These are phyloP conservation scores for Eubucco bourcierii DNA, from an alignment of 2,113 vertebrate species.

Conservation along the genomic window DNA sequence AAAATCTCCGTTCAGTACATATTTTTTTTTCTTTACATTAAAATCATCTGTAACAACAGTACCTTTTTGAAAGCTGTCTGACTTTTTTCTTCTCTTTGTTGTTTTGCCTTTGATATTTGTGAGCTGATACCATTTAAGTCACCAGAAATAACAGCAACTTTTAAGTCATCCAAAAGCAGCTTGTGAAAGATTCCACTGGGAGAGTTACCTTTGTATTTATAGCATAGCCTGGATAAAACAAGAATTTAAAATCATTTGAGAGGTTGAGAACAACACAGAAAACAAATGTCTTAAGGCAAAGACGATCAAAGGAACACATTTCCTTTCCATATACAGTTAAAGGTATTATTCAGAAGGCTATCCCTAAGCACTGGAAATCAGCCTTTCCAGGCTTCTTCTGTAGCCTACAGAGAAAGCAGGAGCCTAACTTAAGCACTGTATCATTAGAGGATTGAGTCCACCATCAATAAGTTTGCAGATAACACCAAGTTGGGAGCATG, in stretches of 20 bases:
- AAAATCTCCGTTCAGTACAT: neutral
- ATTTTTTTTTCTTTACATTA: slow-evolving; percentile 8
- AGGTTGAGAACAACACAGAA: neutral
- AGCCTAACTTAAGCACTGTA: neutral
- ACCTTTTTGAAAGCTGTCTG: slow-evolving; percentile 52
- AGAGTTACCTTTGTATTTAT: slow-evolving; percentile 57
- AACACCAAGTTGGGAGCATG: too few species aligned
- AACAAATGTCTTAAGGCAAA: neutral
- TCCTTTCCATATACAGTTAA: neutral
- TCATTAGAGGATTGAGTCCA: neutral
- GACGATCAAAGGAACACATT: neutral
- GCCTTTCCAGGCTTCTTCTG: neutral
- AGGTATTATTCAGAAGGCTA: neutral
- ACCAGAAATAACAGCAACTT: slow-evolving; percentile 20
- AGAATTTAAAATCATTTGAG: neutral
- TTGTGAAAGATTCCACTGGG: slow-evolving; percentile 66
- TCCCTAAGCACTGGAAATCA: neutral
- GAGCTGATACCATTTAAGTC: slow-evolving; percentile 6
- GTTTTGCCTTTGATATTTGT: neutral
- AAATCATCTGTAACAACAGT: slow-evolving; percentile 11
- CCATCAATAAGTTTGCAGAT: too few species aligned
- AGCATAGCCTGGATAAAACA: slow-evolving; percentile 64
- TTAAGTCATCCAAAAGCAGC: slow-evolving; percentile 65
- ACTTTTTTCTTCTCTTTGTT: slow-evolving; percentile 57
- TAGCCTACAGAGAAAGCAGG: neutral